phyloP scores from a whole-genome alignment of 1,140 invertebrate genomes.

The Heliconius nattereri region DNA sequence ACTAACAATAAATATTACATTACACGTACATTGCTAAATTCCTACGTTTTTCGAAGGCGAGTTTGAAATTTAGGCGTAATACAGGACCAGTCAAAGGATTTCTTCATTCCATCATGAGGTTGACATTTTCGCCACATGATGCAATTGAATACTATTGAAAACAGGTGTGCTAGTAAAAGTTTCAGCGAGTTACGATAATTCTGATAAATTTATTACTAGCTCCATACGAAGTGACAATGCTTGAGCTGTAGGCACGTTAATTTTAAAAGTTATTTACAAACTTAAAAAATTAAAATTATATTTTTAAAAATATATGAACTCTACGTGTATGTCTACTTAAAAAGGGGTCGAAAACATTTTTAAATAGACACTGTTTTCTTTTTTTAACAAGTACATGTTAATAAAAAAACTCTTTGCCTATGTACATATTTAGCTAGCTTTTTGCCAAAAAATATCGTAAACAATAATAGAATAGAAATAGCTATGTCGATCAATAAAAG shows the following conservation, averaged over 20 bases:
- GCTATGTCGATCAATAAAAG: no score
- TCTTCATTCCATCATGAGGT: constrained; percentile 24
- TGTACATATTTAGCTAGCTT: no score
- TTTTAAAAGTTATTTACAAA: not conserved
- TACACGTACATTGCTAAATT: not conserved
- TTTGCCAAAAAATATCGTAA: no score
- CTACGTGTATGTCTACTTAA: no score
- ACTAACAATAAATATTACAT: no score
- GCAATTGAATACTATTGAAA: constrained; percentile 9
- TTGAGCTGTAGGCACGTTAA: not conserved
- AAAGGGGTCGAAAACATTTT: no score
- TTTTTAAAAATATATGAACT: no score
- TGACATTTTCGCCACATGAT: constrained; percentile 16
- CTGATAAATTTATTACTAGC: not conserved
- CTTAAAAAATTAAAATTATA: not conserved
- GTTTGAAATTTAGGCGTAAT: constrained; percentile 5
- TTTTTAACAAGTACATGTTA: no score
- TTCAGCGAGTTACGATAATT: constrained; percentile 11
- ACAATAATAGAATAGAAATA: no score
- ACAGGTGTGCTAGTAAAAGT: constrained; percentile 5
- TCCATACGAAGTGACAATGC: not conserved
- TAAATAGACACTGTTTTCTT: no score
- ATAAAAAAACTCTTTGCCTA: no score
- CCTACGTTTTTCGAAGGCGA: not conserved
- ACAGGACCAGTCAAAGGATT: constrained; percentile 21